A percentile compares a stretch with the other conserved stretches of the same genome.
phyloP scores from a whole-genome alignment of 1,140 invertebrate genomes.

The Schlechtendalia chinensis region DNA sequence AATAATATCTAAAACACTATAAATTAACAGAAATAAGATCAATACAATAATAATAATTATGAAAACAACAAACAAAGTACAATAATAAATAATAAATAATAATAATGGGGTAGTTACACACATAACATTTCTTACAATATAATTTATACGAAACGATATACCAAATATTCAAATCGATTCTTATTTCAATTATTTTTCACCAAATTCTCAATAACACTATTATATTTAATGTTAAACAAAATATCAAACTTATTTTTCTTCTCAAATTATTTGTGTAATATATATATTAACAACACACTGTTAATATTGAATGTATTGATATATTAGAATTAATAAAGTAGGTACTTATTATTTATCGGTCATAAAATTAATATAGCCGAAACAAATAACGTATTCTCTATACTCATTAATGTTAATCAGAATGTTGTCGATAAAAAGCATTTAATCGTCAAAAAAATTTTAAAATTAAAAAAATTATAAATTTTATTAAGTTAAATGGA shows the following conservation, averaged over 20 bases:
- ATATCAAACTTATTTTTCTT: background rate
- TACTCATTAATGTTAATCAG: background rate
- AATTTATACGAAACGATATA: background rate
- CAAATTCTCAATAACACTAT: background rate
- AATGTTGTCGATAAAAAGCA: background rate
- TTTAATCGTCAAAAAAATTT: background rate
- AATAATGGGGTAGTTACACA: background rate
- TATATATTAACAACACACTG: background rate
- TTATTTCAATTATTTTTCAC: background rate
- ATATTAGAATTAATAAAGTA: background rate
- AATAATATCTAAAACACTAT: background rate
- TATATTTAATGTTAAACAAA: background rate
- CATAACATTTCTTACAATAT: background rate
- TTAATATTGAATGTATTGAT: background rate
- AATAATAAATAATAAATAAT: background rate
- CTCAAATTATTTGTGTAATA: background rate
- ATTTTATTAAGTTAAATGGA: background rate
- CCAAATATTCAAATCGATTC: background rate
- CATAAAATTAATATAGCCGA: background rate
- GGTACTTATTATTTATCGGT: background rate
- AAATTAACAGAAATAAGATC: slow-evolving; percentile 3
- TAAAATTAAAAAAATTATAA: background rate
- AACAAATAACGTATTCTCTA: background rate
- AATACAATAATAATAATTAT: slow-evolving; percentile 7
- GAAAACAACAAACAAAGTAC: background rate